phyloP scores from a whole-genome alignment of 2,113 vertebrate genomes.

The Spermophilus dauricus region DNA sequence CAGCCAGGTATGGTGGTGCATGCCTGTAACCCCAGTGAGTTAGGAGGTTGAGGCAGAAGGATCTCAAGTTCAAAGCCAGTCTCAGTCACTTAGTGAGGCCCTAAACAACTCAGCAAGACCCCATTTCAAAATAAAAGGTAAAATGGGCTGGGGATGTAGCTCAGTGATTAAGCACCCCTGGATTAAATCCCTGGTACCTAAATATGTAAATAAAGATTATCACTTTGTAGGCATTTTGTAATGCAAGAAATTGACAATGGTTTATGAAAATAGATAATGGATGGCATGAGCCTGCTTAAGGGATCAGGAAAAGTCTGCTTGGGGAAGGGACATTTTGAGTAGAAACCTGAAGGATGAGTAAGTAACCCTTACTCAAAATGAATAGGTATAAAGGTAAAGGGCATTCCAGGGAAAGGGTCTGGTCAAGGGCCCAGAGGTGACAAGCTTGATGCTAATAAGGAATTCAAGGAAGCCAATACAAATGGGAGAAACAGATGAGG shows the following conservation, averaged over 20 bases:
- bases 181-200: too few species aligned
- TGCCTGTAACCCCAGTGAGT: too few species aligned
- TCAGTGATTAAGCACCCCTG: too few species aligned
- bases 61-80: too few species aligned
- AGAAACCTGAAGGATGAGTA: conserved; percentile 10
- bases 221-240: not conserved
- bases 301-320: not conserved
- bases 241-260: not conserved
- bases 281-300: not conserved
- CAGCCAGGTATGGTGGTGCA: too few species aligned
- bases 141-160: too few species aligned
- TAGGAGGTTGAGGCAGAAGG: too few species aligned
- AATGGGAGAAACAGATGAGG: not conserved
- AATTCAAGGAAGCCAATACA: not conserved
- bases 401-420: not conserved
- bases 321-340: conserved; percentile 1
- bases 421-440: not conserved
- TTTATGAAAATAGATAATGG: not conserved
- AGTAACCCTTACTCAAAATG: too few species aligned
- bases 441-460: not conserved
- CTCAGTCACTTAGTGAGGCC: too few species aligned
- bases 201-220: not conserved
- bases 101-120: too few species aligned
- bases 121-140: too few species aligned
- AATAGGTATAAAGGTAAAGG: not conserved